Conservation (phyloP, 2,113 vertebrate genomes). For the Oreotrochilus melanogaster region DNA sequence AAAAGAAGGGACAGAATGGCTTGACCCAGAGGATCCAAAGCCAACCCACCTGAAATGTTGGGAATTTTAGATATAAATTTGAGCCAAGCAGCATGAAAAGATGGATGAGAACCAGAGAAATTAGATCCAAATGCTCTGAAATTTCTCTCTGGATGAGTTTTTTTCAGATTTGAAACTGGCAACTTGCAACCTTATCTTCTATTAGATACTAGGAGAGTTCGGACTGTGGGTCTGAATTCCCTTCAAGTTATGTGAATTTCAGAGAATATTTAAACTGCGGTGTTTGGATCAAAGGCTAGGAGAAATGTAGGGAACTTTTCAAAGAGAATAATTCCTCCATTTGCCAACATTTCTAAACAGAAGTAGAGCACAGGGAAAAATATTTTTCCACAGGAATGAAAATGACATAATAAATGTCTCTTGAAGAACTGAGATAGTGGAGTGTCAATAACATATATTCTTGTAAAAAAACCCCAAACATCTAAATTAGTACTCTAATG, state of each 20-base stretch:
- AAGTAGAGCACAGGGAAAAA: neutral
- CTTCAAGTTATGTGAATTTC: neutral
- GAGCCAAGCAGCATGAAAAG: neutral
- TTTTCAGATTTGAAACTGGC: neutral
- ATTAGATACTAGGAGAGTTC: neutral
- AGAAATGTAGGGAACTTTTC: neutral
- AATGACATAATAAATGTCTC: neutral
- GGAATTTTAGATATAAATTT: neutral
- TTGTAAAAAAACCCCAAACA: neutral
- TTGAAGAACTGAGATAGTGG: neutral
- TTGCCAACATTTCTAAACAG: neutral
- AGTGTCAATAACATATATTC: neutral
- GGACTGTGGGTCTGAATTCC: neutral
- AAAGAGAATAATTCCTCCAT: neutral
- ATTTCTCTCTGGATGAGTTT: neutral
- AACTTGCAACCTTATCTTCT: neutral
- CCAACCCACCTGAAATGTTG: fast-evolving
- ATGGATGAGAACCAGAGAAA: neutral
- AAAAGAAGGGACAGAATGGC: neutral
- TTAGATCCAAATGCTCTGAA: neutral
- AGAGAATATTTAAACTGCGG: neutral
- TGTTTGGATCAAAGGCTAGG: neutral
- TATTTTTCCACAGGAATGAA: neutral
- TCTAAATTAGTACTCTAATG: neutral
- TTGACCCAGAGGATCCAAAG: neutral